Conservation (phyloP, 35 echinoderm and acorn worm genomes). For the Ptychodera flava region DNA sequence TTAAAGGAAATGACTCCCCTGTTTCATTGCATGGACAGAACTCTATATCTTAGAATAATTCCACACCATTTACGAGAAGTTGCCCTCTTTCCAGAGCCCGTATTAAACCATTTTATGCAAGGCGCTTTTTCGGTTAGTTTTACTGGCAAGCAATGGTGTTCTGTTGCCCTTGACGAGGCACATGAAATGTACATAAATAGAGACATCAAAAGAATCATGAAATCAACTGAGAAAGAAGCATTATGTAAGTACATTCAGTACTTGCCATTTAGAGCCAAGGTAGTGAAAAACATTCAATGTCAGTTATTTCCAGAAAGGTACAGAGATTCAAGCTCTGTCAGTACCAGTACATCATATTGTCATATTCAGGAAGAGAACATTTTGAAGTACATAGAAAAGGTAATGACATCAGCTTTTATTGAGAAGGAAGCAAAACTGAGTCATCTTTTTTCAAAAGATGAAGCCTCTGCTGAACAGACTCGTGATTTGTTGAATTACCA, state of each 20-base stretch:
- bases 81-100: constrained; percentile 21
- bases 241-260: constrained; percentile 39
- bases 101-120: constrained; percentile 2
- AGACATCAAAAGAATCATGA: constrained; percentile 44
- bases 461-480: background rate
- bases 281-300: constrained; percentile 20
- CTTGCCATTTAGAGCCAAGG: constrained; percentile 9
- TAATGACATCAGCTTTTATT: background rate
- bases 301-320: background rate
- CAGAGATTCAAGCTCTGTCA: too few relatives aligned
- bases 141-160: constrained; percentile 25
- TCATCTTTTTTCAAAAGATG: constrained; percentile 12
- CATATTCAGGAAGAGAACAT: background rate
- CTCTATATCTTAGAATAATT: constrained; percentile 35
- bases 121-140: constrained; percentile 52
- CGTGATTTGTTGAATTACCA: constrained; percentile 14
- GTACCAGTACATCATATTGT: too few relatives aligned
- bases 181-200: constrained; percentile 79
- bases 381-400: background rate
- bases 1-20: constrained; percentile 15
- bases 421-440: background rate
- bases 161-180: constrained; percentile 45
- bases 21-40: constrained; percentile 18
- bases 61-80: constrained; percentile 25
- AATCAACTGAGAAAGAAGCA: constrained; percentile 21